These are phyloP conservation scores for Leptodirus hochenwartii DNA, from an alignment of 2,888 invertebrate genomes.

Conservation along the genomic window DNA sequence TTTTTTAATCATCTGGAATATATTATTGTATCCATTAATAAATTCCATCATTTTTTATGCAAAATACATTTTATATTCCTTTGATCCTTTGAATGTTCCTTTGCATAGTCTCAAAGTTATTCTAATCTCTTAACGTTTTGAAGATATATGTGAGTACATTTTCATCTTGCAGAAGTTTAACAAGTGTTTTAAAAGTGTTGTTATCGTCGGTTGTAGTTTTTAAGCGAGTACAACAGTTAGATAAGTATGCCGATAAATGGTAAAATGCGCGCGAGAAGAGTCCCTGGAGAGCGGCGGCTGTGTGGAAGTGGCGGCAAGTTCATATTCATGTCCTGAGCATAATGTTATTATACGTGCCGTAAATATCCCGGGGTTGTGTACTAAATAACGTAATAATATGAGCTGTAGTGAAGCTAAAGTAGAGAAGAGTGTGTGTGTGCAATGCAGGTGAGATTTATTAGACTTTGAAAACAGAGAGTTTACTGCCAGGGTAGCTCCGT, in stretches of 20 bases:
- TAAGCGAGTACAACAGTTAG: conserved; percentile 15
- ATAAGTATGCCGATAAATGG: conserved; percentile 22
- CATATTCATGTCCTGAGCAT: conserved; percentile 25
- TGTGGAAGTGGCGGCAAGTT: too few species aligned
- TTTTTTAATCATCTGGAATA: too few species aligned
- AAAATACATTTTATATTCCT: too few species aligned
- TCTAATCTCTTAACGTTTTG: too few species aligned
- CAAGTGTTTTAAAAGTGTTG: conserved; percentile 3
- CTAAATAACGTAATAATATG: conserved; percentile 25
- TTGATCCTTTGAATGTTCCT: too few species aligned
- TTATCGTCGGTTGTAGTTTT: background rate
- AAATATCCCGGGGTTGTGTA: conserved; percentile 23
- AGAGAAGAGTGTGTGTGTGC: too few species aligned
- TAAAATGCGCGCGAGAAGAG: conserved; percentile 21
- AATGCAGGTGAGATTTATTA: conserved; percentile 21
- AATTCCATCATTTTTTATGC: too few species aligned
- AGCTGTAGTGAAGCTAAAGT: conserved; percentile 20
- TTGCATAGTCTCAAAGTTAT: too few species aligned
- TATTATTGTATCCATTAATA: too few species aligned
- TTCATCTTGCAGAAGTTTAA: too few species aligned
- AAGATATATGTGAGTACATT: too few species aligned
- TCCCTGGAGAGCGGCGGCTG: conserved; percentile 20
- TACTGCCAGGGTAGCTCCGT: too few species aligned
- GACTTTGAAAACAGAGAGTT: conserved; percentile 20
- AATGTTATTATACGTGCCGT: conserved; percentile 22